Evolutionary conservation across 1,140 invertebrate species (phyloP).

Genomic region (Contarinia nasturtii): DNA sequence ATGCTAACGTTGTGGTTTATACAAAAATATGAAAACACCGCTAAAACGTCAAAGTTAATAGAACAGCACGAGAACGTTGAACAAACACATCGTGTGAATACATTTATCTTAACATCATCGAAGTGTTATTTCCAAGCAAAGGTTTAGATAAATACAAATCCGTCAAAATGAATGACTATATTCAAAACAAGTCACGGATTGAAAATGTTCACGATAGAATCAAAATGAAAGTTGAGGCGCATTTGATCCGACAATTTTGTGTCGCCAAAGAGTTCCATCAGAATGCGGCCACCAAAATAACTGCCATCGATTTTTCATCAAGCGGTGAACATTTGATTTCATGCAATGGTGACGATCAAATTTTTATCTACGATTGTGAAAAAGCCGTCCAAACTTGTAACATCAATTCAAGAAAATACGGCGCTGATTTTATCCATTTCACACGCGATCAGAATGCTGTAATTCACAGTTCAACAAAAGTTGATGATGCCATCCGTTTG

Average conservation of each 20-base stretch:
- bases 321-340: constrained; percentile 91
- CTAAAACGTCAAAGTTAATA: too few species aligned
- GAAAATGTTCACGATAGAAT: neutral
- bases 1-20: too few species aligned
- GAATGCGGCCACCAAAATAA: constrained; percentile 95
- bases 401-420: constrained; percentile 98
- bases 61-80: too few species aligned
- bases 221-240: constrained; percentile 85
- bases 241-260: constrained; percentile 80
- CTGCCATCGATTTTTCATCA: constrained; percentile 91
- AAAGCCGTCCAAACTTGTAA: constrained; percentile 90
- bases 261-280: constrained; percentile 95
- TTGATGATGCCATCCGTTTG: constrained; percentile 96
- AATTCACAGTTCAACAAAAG: constrained; percentile 96
- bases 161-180: too few species aligned
- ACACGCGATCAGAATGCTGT: constrained; percentile 96
- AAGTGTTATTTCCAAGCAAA: too few species aligned
- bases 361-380: constrained; percentile 98
- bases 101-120: too few species aligned
- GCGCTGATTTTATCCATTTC: constrained; percentile 95
- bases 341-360: constrained; percentile 98
- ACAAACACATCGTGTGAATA: too few species aligned
- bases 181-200: too few species aligned
- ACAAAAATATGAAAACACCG: too few species aligned
- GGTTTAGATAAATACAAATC: too few species aligned